A percentile compares a stretch with the other conserved stretches of the same genome.
Conservation (phyloP, 2,888 invertebrate species). For the Cyaniris semiargus region DNA sequence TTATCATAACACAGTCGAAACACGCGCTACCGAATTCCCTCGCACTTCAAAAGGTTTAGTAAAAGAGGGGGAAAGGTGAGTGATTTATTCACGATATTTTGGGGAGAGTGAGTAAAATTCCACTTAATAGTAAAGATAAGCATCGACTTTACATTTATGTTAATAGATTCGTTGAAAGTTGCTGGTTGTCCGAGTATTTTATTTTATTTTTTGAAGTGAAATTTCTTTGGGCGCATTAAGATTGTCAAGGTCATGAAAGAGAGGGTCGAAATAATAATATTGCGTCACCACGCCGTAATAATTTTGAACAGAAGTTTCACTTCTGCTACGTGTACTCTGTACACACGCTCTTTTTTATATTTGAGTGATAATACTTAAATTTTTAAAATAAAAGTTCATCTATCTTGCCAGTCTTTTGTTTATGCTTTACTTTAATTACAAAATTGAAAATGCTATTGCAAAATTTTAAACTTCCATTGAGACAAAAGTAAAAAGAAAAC, state of each 20-base stretch:
- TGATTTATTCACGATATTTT: slow-evolving; percentile 7
- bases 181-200: neutral
- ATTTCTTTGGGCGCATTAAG: neutral
- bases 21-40: slow-evolving; percentile 45
- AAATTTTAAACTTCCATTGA: too few relatives aligned
- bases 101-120: slow-evolving; percentile 3
- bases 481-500: neutral
- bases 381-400: too few relatives aligned
- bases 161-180: neutral
- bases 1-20: slow-evolving; percentile 66
- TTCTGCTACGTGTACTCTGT: too few relatives aligned
- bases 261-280: too few relatives aligned
- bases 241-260: too few relatives aligned
- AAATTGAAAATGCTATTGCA: too few relatives aligned
- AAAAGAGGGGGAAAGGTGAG: neutral
- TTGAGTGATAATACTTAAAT: too few relatives aligned
- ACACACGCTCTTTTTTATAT: too few relatives aligned
- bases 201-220: neutral
- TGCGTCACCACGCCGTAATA: too few relatives aligned
- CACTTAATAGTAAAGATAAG: slow-evolving; percentile 1
- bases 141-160: neutral
- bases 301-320: too few relatives aligned
- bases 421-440: too few relatives aligned
- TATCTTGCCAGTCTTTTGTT: too few relatives aligned
- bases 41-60: slow-evolving; percentile 31